Evolutionary conservation across 1,140 invertebrate genomes (phyloP).

Genomic region (Drosophila parvula): DNA sequence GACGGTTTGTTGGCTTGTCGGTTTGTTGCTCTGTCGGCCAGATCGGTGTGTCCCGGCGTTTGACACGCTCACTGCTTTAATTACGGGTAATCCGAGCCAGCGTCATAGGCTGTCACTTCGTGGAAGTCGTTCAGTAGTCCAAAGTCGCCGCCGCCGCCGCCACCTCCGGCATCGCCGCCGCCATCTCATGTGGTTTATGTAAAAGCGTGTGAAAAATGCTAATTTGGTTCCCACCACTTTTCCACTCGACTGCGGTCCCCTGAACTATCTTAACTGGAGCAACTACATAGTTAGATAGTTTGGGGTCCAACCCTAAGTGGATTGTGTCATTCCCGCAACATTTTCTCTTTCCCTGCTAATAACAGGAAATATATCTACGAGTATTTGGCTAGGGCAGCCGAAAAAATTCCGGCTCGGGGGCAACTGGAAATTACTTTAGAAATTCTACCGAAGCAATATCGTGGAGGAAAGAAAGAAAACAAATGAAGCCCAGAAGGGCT

Average conservation of each 20-base stretch:
- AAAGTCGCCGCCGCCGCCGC: conserved; percentile 8
- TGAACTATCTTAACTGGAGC: conserved; percentile 13
- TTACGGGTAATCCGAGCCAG: conserved; percentile 60
- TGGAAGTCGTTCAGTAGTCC: conserved; percentile 53
- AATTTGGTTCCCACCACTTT: conserved; percentile 81
- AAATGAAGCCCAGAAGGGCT: conserved; percentile 44
- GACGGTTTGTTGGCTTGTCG: conserved; percentile 58
- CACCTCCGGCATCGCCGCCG: not conserved
- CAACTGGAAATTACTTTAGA: conserved; percentile 70
- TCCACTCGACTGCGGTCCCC: conserved; percentile 46
- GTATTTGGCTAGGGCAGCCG: conserved; percentile 28
- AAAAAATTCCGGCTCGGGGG: conserved; percentile 55
- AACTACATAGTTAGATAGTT: conserved; percentile 39
- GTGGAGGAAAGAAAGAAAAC: conserved; percentile 52
- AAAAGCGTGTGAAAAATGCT: conserved; percentile 81
- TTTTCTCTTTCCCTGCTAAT: conserved; percentile 73
- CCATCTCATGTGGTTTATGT: conserved; percentile 43
- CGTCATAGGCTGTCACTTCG: conserved; percentile 67
- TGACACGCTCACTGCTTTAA: conserved; percentile 77
- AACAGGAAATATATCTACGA: conserved; percentile 64
- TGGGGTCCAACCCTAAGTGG: conserved; percentile 50
- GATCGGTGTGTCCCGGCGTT: conserved; percentile 14
- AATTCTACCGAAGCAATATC: conserved; percentile 55
- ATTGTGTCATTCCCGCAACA: conserved; percentile 53
- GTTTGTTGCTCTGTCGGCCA: conserved; percentile 11